Evolutionary conservation across 2,113 vertebrate species (phyloP).

Genomic region (Elephas maximus): DNA sequence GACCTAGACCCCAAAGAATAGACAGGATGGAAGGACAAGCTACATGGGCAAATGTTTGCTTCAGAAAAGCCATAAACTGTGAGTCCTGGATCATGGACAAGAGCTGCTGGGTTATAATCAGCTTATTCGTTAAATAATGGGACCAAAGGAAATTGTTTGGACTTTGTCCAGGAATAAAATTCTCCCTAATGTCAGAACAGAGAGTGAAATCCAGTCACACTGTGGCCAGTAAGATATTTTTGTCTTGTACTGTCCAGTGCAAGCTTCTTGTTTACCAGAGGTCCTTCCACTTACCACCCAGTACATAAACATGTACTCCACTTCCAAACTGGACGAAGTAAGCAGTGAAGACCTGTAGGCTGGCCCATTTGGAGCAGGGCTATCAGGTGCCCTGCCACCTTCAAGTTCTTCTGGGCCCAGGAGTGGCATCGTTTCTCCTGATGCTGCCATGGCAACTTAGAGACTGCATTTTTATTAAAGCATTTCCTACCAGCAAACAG

Average conservation of each 20-base stretch:
- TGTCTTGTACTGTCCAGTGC: neutral
- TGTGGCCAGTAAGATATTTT: conserved; percentile 44
- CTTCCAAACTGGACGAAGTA: neutral
- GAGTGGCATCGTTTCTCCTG: neutral
- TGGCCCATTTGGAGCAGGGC: neutral
- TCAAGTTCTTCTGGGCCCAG: neutral
- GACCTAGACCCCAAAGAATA: neutral
- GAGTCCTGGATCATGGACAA: neutral
- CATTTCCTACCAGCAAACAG: neutral
- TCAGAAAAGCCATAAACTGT: neutral
- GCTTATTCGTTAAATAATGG: conserved; percentile 22
- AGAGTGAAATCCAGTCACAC: neutral
- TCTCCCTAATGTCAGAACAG: conserved; percentile 15
- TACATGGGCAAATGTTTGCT: conserved; percentile 45
- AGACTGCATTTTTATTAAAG: conserved; percentile 56
- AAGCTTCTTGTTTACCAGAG: neutral
- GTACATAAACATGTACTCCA: neutral
- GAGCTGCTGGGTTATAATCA: neutral
- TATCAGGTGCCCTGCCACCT: neutral
- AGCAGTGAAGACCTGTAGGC: neutral
- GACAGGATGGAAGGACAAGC: conserved; percentile 46
- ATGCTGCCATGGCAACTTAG: neutral
- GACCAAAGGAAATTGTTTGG: neutral
- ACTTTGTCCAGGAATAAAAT: neutral
- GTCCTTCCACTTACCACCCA: neutral